Percentiles rank a stretch among this genome's conserved stretches.
Evolutionary conservation across 1,140 invertebrate genomes (phyloP).

Genomic region (Drosophila chauvacae): DNA sequence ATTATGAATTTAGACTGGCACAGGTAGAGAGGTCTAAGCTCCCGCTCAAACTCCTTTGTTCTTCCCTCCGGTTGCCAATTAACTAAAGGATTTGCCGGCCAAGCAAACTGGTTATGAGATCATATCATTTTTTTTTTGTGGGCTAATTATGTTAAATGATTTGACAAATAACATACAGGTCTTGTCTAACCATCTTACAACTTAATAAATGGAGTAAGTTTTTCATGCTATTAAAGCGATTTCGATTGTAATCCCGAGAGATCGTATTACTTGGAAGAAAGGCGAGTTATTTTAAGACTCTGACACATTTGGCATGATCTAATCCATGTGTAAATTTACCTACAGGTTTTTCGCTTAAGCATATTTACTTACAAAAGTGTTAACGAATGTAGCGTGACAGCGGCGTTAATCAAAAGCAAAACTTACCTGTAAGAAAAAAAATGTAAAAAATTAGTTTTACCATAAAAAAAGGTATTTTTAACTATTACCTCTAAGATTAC

Average conservation of each 20-base stretch:
- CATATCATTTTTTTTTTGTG: conserved; percentile 10
- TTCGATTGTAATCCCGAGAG: neutral
- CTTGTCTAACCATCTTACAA: conserved; percentile 4
- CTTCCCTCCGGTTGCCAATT: conserved; percentile 42
- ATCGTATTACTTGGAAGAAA: neutral
- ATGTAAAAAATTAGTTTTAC: neutral
- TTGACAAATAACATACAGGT: conserved; percentile 39
- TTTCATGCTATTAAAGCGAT: neutral
- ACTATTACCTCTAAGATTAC: neutral
- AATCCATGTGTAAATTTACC: conserved; percentile 24
- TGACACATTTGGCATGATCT: conserved; percentile 15
- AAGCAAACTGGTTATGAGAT: conserved; percentile 50
- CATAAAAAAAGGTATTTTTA: neutral
- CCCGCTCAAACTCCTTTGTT: conserved; percentile 23
- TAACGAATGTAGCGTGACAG: neutral
- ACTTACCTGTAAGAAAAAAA: conserved; percentile 64
- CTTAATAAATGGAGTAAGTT: conserved; percentile 10
- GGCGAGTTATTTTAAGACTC: neutral
- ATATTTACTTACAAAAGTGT: conserved; percentile 40
- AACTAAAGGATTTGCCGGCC: conserved; percentile 51
- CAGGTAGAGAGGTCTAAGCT: conserved; percentile 24
- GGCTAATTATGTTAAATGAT: conserved; percentile 64
- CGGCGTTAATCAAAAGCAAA: neutral
- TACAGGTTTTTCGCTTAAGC: neutral
- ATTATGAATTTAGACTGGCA: conserved; percentile 58